Percentiles rank a stretch among this genome's conserved stretches.
Conservation (phyloP, 37 sponge, comb jelly and placozoan genomes). For the Crambe crambe region DNA sequence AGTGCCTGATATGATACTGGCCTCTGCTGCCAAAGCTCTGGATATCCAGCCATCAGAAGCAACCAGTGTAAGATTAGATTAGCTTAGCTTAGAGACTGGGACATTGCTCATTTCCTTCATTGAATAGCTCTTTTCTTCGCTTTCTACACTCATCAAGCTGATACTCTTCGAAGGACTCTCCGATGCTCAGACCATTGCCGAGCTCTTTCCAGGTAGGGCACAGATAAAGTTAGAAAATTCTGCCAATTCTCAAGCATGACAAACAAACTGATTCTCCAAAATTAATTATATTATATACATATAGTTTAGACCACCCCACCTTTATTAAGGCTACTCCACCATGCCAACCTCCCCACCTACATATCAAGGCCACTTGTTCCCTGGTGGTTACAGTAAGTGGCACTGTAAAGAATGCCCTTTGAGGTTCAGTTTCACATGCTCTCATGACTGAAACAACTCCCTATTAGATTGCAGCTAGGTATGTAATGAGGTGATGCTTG, state of each 20-base stretch:
- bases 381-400: too few relatives aligned
- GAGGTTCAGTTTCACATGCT: too few relatives aligned
- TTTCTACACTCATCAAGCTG: slow-evolving; percentile 30
- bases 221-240: not conserved
- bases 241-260: not conserved
- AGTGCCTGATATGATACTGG: slow-evolving; percentile 45
- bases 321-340: too few relatives aligned
- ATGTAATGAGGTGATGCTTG: too few relatives aligned
- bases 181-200: slow-evolving; percentile 29
- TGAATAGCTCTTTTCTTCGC: slow-evolving; percentile 33
- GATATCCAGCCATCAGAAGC: slow-evolving; percentile 52
- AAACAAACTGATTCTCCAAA: not conserved
- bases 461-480: too few relatives aligned
- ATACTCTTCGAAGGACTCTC: slow-evolving; percentile 40
- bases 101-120: too few relatives aligned
- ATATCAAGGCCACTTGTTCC: too few relatives aligned
- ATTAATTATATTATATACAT: not conserved
- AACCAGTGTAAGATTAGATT: slow-evolving; percentile 36
- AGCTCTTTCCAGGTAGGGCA: slow-evolving; percentile 62
- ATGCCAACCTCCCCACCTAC: too few relatives aligned
- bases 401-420: too few relatives aligned
- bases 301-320: too few relatives aligned
- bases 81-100: not conserved
- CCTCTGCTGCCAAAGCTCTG: slow-evolving; percentile 39
- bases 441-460: too few relatives aligned